Conservation (phyloP, 2,113 vertebrate species). For the Poeciliopsis prolifica region DNA sequence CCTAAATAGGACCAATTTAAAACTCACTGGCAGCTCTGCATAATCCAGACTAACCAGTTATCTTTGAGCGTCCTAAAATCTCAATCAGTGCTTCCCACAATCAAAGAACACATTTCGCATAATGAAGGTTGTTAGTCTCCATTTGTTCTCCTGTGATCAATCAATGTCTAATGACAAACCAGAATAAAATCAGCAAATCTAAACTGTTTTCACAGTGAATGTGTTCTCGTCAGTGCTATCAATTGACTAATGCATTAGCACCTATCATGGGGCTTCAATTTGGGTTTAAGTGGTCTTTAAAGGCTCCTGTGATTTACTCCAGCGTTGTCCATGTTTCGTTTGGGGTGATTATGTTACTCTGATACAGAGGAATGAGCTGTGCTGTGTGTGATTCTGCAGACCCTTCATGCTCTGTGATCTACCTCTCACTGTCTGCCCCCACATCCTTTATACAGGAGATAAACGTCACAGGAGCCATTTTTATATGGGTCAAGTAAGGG, state of each 20-base stretch:
- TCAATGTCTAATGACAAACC: conserved; percentile 40
- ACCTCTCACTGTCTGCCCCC: conserved; percentile 43
- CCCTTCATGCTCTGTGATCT: conserved; percentile 45
- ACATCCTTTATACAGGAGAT: conserved; percentile 65
- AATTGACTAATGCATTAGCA: conserved; percentile 35
- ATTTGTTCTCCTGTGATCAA: too few species aligned
- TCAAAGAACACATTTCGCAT: too few species aligned
- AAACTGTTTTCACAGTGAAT: conserved; percentile 30
- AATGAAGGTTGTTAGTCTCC: too few species aligned
- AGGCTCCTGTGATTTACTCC: conserved; percentile 40
- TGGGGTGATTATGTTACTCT: conserved; percentile 5
- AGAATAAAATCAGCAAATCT: conserved; percentile 38
- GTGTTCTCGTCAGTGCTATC: conserved; percentile 34
- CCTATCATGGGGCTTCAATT: background rate
- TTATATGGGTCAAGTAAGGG: conserved; percentile 69
- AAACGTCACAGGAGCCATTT: conserved; percentile 64
- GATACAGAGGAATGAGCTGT: conserved; percentile 7
- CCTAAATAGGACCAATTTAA: background rate
- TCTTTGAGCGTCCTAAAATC: too few species aligned
- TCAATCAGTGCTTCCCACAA: too few species aligned
- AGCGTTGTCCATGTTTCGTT: conserved; percentile 21
- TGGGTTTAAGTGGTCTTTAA: conserved; percentile 48
- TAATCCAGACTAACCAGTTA: background rate
- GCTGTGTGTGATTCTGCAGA: conserved; percentile 47
- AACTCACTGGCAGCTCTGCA: background rate